Evolutionary conservation across 1,140 invertebrate genomes (phyloP).

Genomic region (Apis laboriosa): DNA sequence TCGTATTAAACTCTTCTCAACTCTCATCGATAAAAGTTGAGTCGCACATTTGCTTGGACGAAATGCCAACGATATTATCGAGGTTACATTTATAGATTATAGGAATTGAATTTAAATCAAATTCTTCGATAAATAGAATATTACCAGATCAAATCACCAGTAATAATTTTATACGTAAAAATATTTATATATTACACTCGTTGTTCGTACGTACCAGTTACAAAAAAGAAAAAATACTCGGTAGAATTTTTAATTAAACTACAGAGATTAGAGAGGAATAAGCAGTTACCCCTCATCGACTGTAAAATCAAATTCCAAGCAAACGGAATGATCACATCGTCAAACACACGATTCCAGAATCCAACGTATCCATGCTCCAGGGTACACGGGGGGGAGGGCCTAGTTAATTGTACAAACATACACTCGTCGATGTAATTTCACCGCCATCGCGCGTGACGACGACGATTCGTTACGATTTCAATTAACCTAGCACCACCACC

Average conservation of each 20-base stretch:
- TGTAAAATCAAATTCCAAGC: not conserved
- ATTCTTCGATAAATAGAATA: too few relatives aligned
- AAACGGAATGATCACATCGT: not conserved
- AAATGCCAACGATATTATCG: too few relatives aligned
- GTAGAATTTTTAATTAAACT: not conserved
- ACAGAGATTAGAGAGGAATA: not conserved
- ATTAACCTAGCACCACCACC: not conserved
- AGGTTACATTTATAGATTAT: too few relatives aligned
- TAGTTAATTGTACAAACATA: slow-evolving; percentile 10
- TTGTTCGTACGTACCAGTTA: not conserved
- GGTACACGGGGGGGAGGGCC: not conserved
- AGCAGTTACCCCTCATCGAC: not conserved
- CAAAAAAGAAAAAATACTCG: not conserved
- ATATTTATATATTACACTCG: not conserved
- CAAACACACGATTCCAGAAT: not conserved
- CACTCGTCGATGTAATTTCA: slow-evolving; percentile 13
- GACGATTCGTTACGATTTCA: slow-evolving; percentile 16
- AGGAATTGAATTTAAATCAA: too few relatives aligned
- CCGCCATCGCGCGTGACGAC: not conserved
- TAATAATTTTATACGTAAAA: not conserved
- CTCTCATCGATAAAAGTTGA: not conserved
- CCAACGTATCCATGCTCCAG: not conserved
- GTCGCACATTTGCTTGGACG: too few relatives aligned
- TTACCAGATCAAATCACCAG: not conserved
- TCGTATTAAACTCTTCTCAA: not conserved